Evolutionary conservation across 2,113 vertebrate species (phyloP).

Genomic region (Grammomys surdaster): DNA sequence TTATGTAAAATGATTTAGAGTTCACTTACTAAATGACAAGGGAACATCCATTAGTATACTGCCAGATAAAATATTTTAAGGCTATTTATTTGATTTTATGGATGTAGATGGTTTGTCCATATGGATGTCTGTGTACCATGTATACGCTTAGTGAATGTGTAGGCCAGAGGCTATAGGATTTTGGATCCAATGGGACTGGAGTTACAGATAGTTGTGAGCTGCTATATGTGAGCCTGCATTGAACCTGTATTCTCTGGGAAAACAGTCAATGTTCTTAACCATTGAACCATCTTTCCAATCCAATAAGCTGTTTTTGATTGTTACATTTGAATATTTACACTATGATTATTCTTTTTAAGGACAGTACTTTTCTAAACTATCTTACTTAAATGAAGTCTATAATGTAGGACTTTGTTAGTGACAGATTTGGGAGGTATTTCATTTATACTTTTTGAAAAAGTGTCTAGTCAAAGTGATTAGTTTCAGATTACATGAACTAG

Average conservation of each 20-base stretch:
- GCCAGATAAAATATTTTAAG: background rate
- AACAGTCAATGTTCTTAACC: background rate
- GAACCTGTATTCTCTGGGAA: background rate
- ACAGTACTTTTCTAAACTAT: background rate
- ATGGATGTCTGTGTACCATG: background rate
- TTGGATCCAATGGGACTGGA: too few species aligned
- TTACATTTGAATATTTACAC: background rate
- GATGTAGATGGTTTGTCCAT: background rate
- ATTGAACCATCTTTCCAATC: background rate
- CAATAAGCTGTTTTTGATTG: background rate
- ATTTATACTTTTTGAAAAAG: background rate
- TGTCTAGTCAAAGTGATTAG: background rate
- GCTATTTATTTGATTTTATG: background rate
- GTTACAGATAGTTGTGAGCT: background rate
- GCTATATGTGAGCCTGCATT: too few species aligned
- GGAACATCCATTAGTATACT: background rate
- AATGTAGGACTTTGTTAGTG: background rate
- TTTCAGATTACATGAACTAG: background rate
- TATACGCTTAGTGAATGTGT: background rate
- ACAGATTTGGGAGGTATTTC: background rate
- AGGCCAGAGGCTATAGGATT: background rate
- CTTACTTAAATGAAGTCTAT: background rate
- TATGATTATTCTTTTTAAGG: background rate
- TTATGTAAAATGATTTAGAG: slow-evolving; percentile 26
- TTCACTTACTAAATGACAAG: background rate